phyloP scores from a whole-genome alignment of 2,113 vertebrate genomes.

The Austrofundulus limnaeus region DNA sequence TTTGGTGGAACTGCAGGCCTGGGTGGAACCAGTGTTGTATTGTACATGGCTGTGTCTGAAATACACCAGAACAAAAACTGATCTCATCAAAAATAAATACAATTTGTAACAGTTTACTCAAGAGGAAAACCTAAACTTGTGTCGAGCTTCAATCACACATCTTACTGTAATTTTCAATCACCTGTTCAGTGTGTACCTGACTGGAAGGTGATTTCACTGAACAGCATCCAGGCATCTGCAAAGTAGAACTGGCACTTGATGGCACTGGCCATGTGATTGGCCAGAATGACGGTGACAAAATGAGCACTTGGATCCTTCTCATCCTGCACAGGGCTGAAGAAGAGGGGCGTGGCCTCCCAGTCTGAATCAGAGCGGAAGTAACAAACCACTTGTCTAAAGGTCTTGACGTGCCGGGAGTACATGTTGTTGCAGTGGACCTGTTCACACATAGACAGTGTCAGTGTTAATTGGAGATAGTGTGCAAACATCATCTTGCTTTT shows the following conservation, averaged over 20 bases:
- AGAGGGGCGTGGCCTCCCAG: conserved; percentile 85
- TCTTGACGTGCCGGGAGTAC: conserved; percentile 89
- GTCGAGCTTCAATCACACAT: no score
- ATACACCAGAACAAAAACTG: conserved; percentile 33
- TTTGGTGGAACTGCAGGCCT: conserved; percentile 78
- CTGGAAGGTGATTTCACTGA: conserved; percentile 99
- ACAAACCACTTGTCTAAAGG: conserved; percentile 91
- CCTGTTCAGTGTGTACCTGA: conserved; percentile 81
- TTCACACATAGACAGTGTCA: background rate
- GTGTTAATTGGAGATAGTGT: background rate
- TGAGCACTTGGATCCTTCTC: conserved; percentile 90
- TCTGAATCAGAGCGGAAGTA: conserved; percentile 90
- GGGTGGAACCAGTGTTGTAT: conserved; percentile 83
- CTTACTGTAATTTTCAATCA: no score
- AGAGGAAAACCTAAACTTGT: no score
- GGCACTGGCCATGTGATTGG: conserved; percentile 94
- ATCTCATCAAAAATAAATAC: background rate
- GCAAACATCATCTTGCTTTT: background rate
- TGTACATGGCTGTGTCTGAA: conserved; percentile 96
- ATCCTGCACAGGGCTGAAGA: conserved; percentile 86
- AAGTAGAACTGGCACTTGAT: conserved; percentile 98
- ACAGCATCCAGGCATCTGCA: conserved; percentile 95
- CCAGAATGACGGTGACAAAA: conserved; percentile 90
- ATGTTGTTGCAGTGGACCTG: conserved; percentile 99
- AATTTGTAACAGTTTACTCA: background rate